These are phyloP conservation scores for Pimephales promelas DNA, from an alignment of 2,113 vertebrate species.

Conservation along the genomic window DNA sequence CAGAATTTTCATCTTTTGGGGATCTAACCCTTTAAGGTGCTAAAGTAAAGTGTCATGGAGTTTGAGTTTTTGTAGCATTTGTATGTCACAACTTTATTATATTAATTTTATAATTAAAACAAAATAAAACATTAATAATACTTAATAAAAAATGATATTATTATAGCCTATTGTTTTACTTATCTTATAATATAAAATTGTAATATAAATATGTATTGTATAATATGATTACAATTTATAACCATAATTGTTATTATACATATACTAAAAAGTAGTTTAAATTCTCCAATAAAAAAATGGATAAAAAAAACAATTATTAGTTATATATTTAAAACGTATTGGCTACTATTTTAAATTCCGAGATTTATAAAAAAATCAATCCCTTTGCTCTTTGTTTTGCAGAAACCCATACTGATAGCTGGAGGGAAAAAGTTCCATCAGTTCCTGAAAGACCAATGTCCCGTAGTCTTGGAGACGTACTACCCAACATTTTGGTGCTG, in stretches of 20 bases:
- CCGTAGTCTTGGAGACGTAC: conserved; percentile 94
- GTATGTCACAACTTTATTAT: background rate
- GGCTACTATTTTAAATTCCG: background rate
- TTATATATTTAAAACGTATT: background rate
- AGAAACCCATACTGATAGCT: conserved; percentile 94
- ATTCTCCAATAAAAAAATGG: background rate
- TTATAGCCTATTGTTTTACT: background rate
- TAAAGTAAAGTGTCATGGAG: background rate
- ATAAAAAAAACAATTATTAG: background rate
- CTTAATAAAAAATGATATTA: too few relatives aligned
- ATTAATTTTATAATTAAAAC: background rate
- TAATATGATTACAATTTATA: background rate
- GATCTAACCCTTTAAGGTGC: too few relatives aligned
- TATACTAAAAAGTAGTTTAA: background rate
- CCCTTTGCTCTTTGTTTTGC: conserved; percentile 46
- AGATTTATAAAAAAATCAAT: background rate
- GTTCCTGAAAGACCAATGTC: conserved; percentile 91
- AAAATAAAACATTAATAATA: background rate
- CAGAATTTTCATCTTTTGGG: too few relatives aligned
- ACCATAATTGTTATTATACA: background rate
- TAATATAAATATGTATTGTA: background rate
- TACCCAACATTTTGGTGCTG: conserved; percentile 99
- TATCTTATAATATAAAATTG: background rate
- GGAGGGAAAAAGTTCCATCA: conserved; percentile 87
- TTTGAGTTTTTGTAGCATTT: background rate